Evolutionary conservation across 2,888 invertebrate species (phyloP).

Genomic region (Callosobruchus maculatus): DNA sequence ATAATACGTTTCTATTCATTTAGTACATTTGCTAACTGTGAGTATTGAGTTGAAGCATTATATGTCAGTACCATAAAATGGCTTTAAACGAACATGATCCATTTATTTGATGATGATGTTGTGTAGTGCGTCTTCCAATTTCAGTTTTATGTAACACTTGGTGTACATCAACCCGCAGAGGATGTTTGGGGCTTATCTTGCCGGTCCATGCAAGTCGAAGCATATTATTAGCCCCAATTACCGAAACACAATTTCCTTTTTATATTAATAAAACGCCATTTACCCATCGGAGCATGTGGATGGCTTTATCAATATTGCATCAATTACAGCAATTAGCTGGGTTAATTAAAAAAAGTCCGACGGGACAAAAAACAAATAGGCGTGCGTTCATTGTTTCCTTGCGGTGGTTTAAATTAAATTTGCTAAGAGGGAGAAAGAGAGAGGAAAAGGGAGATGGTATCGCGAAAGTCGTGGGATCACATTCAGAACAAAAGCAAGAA

Average conservation of each 20-base stretch:
- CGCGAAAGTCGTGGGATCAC: slow-evolving; percentile 32
- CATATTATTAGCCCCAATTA: background rate
- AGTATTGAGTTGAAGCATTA: too few relatives aligned
- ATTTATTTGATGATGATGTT: too few relatives aligned
- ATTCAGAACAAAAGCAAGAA: slow-evolving; percentile 27
- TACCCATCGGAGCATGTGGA: background rate
- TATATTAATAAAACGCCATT: background rate
- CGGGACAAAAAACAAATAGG: slow-evolving; percentile 18
- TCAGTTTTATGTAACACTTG: too few relatives aligned
- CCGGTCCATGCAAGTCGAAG: background rate
- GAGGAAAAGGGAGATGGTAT: slow-evolving; percentile 29
- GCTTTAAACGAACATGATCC: too few relatives aligned
- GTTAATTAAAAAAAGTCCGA: slow-evolving; percentile 18
- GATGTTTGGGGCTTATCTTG: background rate
- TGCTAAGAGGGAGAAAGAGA: slow-evolving; percentile 20
- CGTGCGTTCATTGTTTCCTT: slow-evolving; percentile 23
- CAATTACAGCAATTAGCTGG: slow-evolving; percentile 19
- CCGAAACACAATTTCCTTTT: background rate
- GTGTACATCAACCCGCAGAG: background rate
- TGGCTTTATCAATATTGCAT: slow-evolving; percentile 14
- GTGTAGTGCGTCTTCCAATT: too few relatives aligned
- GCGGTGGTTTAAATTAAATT: slow-evolving; percentile 31
- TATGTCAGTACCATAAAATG: too few relatives aligned
- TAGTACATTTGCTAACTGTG: too few relatives aligned
- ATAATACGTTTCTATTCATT: too few relatives aligned